A percentile compares a stretch with the other conserved stretches of the same genome.
phyloP scores from a whole-genome alignment of 2,888 invertebrate genomes.

The Chaitophorus viminalis region DNA sequence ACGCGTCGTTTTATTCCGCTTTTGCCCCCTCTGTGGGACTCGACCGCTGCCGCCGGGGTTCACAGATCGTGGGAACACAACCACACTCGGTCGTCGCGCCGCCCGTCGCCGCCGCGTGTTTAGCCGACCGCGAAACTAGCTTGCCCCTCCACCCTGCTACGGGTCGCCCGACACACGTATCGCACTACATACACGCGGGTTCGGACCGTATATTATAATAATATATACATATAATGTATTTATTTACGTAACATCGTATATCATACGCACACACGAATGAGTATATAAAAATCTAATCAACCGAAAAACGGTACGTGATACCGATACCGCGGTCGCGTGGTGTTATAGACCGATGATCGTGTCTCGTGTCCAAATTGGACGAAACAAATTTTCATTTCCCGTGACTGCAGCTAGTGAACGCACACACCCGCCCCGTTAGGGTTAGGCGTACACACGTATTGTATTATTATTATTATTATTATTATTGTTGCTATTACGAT shows the following conservation, averaged over 20 bases:
- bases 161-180: neutral
- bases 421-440: too few relatives aligned
- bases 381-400: neutral
- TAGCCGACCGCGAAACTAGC: conserved; percentile 60
- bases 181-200: too few relatives aligned
- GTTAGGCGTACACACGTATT: too few relatives aligned
- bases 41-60: conserved; percentile 34
- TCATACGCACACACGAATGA: too few relatives aligned
- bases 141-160: neutral
- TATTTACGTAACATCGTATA: too few relatives aligned
- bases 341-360: neutral
- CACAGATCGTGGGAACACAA: conserved; percentile 55
- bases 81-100: conserved; percentile 27
- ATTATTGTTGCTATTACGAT: too few relatives aligned
- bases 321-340: neutral
- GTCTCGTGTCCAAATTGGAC: conserved; percentile 39
- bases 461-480: too few relatives aligned
- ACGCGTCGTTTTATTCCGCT: neutral
- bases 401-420: too few relatives aligned
- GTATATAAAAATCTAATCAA: conserved; percentile 38
- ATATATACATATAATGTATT: too few relatives aligned
- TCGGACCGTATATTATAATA: neutral
- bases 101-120: conserved; percentile 31
- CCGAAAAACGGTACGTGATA: conserved; percentile 52
- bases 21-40: conserved; percentile 17